Evolutionary conservation across 2,113 vertebrate species (phyloP).

Genomic region (Vireo altiloquus): DNA sequence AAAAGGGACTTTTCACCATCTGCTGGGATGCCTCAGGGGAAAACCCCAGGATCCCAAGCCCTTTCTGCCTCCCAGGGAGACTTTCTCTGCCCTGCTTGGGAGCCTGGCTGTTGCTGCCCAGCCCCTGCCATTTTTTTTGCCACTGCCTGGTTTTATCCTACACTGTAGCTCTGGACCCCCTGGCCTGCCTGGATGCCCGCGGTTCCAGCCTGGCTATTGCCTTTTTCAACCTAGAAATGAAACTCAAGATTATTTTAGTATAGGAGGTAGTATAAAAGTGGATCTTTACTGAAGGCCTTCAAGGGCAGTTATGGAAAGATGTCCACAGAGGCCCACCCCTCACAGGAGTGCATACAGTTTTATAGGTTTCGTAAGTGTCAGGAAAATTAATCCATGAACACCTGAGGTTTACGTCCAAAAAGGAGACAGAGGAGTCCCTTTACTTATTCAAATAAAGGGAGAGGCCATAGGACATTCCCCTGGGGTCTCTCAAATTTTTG

Average conservation of each 20-base stretch:
- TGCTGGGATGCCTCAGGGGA: background rate
- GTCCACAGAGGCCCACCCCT: background rate
- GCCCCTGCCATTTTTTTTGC: fast-evolving
- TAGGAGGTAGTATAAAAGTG: background rate
- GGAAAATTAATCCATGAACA: too few species aligned
- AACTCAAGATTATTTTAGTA: background rate
- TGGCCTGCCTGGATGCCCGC: too few species aligned
- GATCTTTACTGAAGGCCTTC: background rate
- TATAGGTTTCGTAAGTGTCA: too few species aligned
- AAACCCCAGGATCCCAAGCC: background rate
- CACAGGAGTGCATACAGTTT: background rate
- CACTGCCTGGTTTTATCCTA: background rate
- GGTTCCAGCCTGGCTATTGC: background rate
- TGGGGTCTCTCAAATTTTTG: too few species aligned
- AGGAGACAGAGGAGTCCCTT: too few species aligned
- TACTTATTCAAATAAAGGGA: too few species aligned
- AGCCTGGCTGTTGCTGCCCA: background rate
- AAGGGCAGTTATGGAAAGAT: background rate
- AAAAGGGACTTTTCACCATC: background rate
- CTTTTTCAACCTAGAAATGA: background rate
- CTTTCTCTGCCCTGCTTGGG: background rate
- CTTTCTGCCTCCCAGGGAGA: background rate
- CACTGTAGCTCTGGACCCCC: background rate
- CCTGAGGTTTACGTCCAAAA: too few species aligned
- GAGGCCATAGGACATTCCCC: too few species aligned